Conservation (phyloP, 2,888 invertebrate genomes). For the Standfussiana lucernea region DNA sequence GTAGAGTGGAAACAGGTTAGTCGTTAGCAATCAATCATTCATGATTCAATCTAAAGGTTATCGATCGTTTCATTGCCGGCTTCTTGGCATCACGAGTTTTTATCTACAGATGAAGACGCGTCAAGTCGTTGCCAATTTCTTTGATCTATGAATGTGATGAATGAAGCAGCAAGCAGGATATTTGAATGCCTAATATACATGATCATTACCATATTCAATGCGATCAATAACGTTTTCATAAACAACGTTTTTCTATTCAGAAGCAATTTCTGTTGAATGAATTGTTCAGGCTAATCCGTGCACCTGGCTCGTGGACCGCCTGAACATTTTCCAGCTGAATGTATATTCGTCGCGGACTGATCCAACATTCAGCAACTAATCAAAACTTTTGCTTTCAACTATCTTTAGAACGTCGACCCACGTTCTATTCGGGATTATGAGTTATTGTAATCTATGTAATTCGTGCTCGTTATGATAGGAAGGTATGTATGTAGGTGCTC, state of each 20-base stretch:
- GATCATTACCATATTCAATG: constrained; percentile 49
- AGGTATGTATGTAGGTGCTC: not conserved
- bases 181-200: constrained; percentile 47
- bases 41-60: constrained; percentile 70
- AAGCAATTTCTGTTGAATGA: constrained; percentile 50
- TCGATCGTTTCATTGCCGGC: constrained; percentile 69
- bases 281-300: constrained; percentile 42
- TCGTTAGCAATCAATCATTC: constrained; percentile 74
- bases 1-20: constrained; percentile 97
- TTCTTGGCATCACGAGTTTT: constrained; percentile 69
- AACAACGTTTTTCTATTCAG: constrained; percentile 50
- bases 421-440: constrained; percentile 33
- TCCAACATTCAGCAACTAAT: constrained; percentile 58
- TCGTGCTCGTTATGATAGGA: not conserved
- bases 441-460: constrained; percentile 27
- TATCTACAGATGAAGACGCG: constrained; percentile 44
- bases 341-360: constrained; percentile 32
- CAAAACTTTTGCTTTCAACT: constrained; percentile 61
- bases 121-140: constrained; percentile 66
- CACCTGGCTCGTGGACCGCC: constrained; percentile 40
- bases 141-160: constrained; percentile 63
- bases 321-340: constrained; percentile 36
- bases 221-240: constrained; percentile 49
- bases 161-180: constrained; percentile 42
- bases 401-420: constrained; percentile 42